Base-by-base conservation (phyloP, 1,140 invertebrate genomes). In the Leptestheria dahalacensis region DNA sequence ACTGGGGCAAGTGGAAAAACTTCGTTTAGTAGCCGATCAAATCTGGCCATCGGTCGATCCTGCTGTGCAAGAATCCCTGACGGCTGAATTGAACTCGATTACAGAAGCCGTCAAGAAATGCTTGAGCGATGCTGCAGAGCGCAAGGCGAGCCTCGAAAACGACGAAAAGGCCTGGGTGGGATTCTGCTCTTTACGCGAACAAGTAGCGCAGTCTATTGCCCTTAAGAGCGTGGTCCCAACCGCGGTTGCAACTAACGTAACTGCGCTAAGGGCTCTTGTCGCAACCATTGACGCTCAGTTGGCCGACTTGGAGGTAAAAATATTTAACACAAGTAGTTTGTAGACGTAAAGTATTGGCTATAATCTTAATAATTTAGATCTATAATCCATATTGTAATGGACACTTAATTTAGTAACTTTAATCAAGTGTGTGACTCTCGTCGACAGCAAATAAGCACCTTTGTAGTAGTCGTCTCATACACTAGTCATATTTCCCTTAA, bases 11-110 rank as follows among this genome's bases (percentile, higher is more conserved):
- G 82, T 85, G 1, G 83, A 88, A 61, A 79, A 82, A 59, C 85
- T 91, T 63, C 85, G 89, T 66, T 83, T 88, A 59, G 79, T 83
- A 10, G 85, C 85, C 2, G 85, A 91, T 65, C 85, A 86, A 66
- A 90, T 92, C 48, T 88, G 86, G 83, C 84, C 87, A 1, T 90
- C 87, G 0, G 71, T 91, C 12, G 82, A 79, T 20, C 76, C 79
- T 41, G 77, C 80, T 3, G 86, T 90, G 67, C 87, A 91, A 66
- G 86, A 91, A 61, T 84, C 87, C 63, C 67, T 91, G 1, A 84
- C 82, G 11, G 78, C 80, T 1, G 85, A 89, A 65, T 82, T 88
- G 61, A 82, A 87, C 51, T 79, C 85, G 62, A 80, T 86, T 62
- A 86, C 82, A 26, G 85, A 88, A 64, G 67, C 83, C 2, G 66